A percentile compares a stretch with the other conserved stretches of the same genome.
Conservation (phyloP, 2,797 vertebrate genomes). For the Gymnothorax reevesii region DNA sequence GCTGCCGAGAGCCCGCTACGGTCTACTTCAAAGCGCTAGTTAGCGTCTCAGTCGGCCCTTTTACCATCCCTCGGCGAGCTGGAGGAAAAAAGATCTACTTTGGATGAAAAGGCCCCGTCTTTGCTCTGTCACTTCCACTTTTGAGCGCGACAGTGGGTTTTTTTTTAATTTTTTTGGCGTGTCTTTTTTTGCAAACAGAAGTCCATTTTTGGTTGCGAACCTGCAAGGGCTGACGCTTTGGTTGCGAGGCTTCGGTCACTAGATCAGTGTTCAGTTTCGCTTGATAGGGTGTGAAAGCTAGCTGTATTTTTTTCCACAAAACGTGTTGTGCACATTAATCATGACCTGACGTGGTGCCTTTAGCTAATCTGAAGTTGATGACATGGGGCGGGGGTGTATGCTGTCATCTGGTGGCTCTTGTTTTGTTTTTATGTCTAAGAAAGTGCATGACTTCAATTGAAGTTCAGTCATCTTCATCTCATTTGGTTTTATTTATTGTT, state of each 20-base stretch:
- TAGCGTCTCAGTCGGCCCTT: background rate
- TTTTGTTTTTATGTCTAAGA: background rate
- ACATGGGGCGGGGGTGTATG: too few relatives aligned
- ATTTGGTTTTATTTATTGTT: background rate
- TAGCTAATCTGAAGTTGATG: too few relatives aligned
- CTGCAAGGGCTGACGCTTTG: too few relatives aligned
- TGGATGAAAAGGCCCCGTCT: background rate
- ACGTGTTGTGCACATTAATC: too few relatives aligned
- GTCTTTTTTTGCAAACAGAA: background rate
- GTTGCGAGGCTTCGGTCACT: background rate
- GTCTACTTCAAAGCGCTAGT: conserved; percentile 18
- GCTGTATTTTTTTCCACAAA: too few relatives aligned
- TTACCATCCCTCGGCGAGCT: background rate
- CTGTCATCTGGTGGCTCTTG: too few relatives aligned
- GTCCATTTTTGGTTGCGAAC: background rate
- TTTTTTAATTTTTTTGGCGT: background rate
- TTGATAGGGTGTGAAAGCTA: background rate
- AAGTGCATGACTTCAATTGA: background rate
- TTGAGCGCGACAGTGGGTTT: background rate
- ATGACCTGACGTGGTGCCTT: too few relatives aligned
- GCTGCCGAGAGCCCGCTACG: conserved; percentile 32
- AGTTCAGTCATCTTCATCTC: background rate
- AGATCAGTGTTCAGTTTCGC: background rate
- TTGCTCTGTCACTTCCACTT: background rate
- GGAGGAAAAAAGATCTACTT: background rate